Conservation (phyloP, 2,113 vertebrate genomes). For the Pteruthius melanotis region DNA sequence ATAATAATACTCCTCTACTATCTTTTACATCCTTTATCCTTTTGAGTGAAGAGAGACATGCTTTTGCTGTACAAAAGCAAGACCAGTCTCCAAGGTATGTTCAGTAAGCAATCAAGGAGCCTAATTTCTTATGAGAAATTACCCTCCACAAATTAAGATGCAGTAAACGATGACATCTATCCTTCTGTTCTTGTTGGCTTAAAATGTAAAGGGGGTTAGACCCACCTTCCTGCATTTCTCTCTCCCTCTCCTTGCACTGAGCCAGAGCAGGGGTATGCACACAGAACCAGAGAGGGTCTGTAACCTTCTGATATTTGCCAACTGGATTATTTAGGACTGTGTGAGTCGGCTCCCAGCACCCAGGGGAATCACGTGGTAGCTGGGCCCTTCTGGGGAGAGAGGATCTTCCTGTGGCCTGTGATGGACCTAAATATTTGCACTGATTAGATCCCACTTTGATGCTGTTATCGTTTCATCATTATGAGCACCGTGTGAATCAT, state of each 20-base stretch:
- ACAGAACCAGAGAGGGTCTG: background rate
- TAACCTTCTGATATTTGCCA: background rate
- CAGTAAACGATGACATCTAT: background rate
- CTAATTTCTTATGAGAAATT: background rate
- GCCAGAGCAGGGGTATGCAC: background rate
- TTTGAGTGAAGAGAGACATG: background rate
- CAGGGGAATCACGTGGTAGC: background rate
- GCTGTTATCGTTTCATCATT: background rate
- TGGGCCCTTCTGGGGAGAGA: background rate
- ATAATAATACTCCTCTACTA: background rate
- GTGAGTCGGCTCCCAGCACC: accelerated
- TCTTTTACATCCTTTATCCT: background rate
- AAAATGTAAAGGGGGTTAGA: background rate
- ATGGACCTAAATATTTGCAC: constrained; percentile 4
- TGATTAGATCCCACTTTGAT: background rate
- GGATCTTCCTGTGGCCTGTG: background rate
- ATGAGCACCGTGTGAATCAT: background rate
- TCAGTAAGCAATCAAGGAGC: background rate
- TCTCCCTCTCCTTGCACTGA: background rate
- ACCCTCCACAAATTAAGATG: background rate
- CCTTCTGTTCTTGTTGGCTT: background rate
- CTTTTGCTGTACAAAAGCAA: background rate
- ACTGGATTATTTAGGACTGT: background rate
- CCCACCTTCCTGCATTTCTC: background rate
- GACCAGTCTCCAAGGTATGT: background rate